These are phyloP conservation scores for Emydoidea blandingii DNA, from an alignment of 2,797 vertebrate genomes.

Conservation along the genomic window DNA sequence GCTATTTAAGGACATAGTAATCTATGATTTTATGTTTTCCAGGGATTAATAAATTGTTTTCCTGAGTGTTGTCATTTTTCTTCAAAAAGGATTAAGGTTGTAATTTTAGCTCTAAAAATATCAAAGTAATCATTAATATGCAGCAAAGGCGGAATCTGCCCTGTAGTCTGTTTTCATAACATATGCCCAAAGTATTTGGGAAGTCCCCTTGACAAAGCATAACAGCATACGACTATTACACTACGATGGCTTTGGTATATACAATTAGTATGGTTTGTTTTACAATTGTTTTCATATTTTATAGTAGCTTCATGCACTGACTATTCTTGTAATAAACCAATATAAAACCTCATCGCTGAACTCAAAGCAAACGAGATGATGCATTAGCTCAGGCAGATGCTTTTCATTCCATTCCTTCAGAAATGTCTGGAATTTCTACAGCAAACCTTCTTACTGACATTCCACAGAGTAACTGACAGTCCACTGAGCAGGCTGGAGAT, in stretches of 20 bases:
- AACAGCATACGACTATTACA: neutral
- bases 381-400: conserved; percentile 49
- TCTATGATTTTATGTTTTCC: too few relatives aligned
- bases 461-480: conserved; percentile 27
- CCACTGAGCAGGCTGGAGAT: neutral
- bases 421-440: conserved; percentile 63
- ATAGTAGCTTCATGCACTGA: conserved; percentile 8
- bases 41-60: neutral
- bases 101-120: conserved; percentile 4
- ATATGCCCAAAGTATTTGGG: conserved; percentile 41
- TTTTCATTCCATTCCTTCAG: conserved; percentile 48
- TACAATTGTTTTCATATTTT: conserved; percentile 18
- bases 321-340: conserved; percentile 17
- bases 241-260: conserved; percentile 31
- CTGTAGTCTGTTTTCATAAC: conserved; percentile 26
- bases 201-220: neutral
- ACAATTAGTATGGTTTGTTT: conserved; percentile 37
- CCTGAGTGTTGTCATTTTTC: neutral
- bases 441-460: conserved; percentile 23
- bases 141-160: conserved; percentile 16
- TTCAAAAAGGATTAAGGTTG: conserved; percentile 11
- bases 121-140: conserved; percentile 35
- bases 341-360: conserved; percentile 58
- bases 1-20: neutral
- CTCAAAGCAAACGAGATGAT: conserved; percentile 57